Conservation (phyloP, 2,888 invertebrate species). For the Papilio protenor region DNA sequence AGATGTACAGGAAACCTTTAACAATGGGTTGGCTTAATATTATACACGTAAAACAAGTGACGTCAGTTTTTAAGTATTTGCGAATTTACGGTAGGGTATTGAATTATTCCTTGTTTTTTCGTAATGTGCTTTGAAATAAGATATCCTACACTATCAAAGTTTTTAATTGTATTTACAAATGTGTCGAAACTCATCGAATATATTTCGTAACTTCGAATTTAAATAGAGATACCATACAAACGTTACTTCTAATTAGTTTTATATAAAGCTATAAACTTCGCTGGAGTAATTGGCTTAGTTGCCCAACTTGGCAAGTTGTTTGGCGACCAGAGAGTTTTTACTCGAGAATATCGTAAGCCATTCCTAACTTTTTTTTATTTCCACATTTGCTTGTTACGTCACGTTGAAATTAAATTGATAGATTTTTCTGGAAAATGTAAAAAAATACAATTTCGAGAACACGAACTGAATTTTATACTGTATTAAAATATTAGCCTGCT, state of each 20-base stretch:
- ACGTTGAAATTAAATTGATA: not conserved
- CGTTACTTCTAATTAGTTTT: constrained; percentile 3
- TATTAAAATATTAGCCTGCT: too few species aligned
- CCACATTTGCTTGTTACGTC: constrained; percentile 9
- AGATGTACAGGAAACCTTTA: too few species aligned
- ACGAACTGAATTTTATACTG: too few species aligned
- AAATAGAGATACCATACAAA: not conserved
- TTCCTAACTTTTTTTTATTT: not conserved
- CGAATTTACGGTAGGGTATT: too few species aligned
- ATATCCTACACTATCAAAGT: too few species aligned
- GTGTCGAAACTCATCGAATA: not conserved
- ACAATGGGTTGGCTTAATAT: too few species aligned
- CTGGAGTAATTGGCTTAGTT: not conserved
- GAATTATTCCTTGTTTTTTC: too few species aligned
- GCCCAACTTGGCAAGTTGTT: constrained; percentile 20
- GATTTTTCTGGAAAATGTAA: not conserved
- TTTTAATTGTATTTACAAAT: not conserved
- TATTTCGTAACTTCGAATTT: not conserved
- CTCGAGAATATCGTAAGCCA: constrained; percentile 13
- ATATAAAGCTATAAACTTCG: constrained; percentile 4
- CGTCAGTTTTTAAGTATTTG: too few species aligned
- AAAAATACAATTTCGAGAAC: too few species aligned
- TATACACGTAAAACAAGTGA: too few species aligned
- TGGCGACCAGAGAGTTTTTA: constrained; percentile 1
- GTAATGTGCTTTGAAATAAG: too few species aligned